phyloP scores from a whole-genome alignment of 2,888 invertebrate genomes.

The Marronus borbonicus region DNA sequence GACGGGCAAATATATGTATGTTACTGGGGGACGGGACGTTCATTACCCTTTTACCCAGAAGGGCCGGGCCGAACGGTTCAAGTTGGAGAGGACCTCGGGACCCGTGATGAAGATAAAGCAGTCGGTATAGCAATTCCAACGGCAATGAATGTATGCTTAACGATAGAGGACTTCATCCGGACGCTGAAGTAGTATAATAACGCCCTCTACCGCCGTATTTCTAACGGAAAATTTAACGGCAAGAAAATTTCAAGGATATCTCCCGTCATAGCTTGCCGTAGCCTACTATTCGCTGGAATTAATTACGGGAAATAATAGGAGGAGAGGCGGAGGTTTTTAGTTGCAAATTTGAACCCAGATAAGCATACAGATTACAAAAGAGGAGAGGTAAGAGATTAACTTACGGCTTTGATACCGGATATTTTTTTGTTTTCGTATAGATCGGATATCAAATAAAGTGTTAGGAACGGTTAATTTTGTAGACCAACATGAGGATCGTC shows the following conservation, averaged over 20 bases:
- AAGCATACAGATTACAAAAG: no score
- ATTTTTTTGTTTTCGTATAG: no score
- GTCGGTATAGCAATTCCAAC: conserved; percentile 7
- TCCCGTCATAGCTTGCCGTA: not conserved
- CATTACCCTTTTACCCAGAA: conserved; percentile 9
- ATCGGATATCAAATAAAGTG: no score
- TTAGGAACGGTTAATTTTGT: no score
- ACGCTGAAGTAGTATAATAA: not conserved
- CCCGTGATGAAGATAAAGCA: conserved; percentile 11
- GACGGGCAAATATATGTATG: conserved; percentile 1
- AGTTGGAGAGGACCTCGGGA: not conserved
- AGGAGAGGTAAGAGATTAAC: no score
- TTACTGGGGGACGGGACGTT: not conserved
- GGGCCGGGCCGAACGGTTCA: not conserved
- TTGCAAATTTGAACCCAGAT: no score
- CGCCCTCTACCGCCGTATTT: no score
- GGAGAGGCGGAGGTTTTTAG: no score
- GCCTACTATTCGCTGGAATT: not conserved
- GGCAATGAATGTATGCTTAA: not conserved
- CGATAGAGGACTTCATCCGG: conserved; percentile 11
- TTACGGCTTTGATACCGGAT: no score
- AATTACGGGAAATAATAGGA: not conserved
- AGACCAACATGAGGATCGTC: no score
- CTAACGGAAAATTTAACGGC: conserved; percentile 13
- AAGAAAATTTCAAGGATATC: conserved; percentile 8